Base-by-base conservation (phyloP, 2,888 invertebrate species). In the Drosophila vallismaia region DNA sequence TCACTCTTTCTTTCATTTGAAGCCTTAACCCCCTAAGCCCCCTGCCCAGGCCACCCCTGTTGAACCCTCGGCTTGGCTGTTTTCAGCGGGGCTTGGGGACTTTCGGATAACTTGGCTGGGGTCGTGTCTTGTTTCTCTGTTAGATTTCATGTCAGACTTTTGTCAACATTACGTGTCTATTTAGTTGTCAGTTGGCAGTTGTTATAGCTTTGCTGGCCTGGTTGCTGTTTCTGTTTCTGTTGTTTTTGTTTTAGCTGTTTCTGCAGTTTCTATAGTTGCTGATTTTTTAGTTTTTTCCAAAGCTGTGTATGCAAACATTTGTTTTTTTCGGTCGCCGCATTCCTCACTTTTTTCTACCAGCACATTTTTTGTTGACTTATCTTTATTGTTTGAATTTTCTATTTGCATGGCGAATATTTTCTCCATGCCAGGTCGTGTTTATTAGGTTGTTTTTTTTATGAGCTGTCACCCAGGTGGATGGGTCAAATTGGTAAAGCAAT, bases 101-200 rank as follows among this genome's bases (percentile, higher is more conserved):
- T 68, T 55, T 68, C 51, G 68, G 71, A 68, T 70, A 68, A 68
- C 71, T 73, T 59, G 59, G 50, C 62, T 53, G 76, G 76, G 79
- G 71, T 72, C 55, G 83, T 68, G 63, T 71, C 56, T 63, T 73
- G 59, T 63, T 68, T 56, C 64, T 53, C 75, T 71, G 78, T 86
- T 88, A 74, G 85, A 85, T 87, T 79, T 79, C 73, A 77, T 85
- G 87, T 87, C 88, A 85, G 86, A 86, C 86, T 86, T 88, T 88
- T 86, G 85, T 88, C 89, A 87, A 86, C 83, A 78, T 88, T 86
- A 83, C 78, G 75, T 83, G 86, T 88, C 86, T 84, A 88, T 89
- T 86, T 86, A 76, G 84, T 76, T 86, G 89, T 88, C 86, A 88
- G 88, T 76, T 87, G 77, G 75, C 88, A 87, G 75, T 71, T 75